Conservation (phyloP, 2,888 invertebrate genomes). For the Rhogogaster chlorosoma region DNA sequence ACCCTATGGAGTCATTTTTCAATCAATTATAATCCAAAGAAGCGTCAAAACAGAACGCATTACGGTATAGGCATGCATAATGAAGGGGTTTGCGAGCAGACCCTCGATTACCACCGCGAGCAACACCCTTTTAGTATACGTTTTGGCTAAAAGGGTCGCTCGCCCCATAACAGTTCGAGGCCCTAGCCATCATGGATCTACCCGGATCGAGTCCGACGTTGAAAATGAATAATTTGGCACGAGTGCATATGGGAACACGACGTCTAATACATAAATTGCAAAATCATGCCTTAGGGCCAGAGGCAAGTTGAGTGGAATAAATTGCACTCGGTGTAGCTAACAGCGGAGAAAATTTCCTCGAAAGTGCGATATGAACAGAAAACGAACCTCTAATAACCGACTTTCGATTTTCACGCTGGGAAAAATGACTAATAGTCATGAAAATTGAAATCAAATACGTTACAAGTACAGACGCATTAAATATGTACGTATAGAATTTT, state of each 20-base stretch:
- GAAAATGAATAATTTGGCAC: neutral
- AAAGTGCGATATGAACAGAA: neutral
- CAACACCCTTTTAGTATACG: neutral
- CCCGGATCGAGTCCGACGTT: neutral
- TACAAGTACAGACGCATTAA: neutral
- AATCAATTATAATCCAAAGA: neutral
- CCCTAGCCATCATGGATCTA: neutral
- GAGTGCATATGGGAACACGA: neutral
- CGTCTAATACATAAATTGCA: neutral
- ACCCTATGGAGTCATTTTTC: neutral
- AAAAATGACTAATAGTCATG: neutral
- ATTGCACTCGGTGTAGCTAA: neutral
- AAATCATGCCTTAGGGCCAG: neutral
- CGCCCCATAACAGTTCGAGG: neutral
- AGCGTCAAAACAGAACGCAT: neutral
- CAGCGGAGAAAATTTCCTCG: conserved; percentile 1
- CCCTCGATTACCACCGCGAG: neutral
- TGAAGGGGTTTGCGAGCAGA: neutral
- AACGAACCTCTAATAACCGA: neutral
- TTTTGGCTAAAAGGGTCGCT: conserved; percentile 20
- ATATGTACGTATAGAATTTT: neutral
- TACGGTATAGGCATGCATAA: neutral
- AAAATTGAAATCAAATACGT: neutral
- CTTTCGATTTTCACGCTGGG: neutral
- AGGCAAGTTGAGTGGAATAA: neutral